Evolutionary conservation across 2,113 vertebrate species (phyloP), one percentile per base, ranked within the genome.

Genomic region (Solea senegalensis): DNA sequence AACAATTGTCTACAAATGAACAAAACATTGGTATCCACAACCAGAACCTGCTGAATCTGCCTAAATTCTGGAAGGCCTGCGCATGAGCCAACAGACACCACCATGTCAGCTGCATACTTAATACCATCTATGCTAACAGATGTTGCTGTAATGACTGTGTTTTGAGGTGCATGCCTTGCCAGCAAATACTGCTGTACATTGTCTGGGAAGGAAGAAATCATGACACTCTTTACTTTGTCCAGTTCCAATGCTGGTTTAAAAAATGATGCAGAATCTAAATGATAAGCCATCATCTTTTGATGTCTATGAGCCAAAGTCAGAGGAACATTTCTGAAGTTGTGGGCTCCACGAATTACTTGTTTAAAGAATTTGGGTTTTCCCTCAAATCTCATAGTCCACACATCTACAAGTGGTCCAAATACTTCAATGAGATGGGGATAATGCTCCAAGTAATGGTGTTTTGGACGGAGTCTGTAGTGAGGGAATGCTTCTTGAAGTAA

Each of bases 161-260:
- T 61, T 46, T 46, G 10, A 7, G 14, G 58, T 8, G 6, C 16
- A 46, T 5, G 4, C 4, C 2, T 59, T 59, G 15, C n/a, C 40
- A 44, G 9, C 16, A 59, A 59, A 59, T 44, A n/a, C 40, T 59
- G 40, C 39, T 58, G 55, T 9, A 58, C 39, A 11, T 14, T 58
- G 2, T 41, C 55, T 58, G 34, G 39, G n/a, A 58, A 16, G 39
- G 39, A 41, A 58, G 55, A 41, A 58, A 58, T 11, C 55, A 58
- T 58, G 34, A 41, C 39, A 41, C 39, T 58, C 39, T 58, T 56
- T 11, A 56, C 54, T 39, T 58, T 58, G 39, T 11, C 7, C 39
- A 16, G 10, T 58, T 58, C 34, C 28, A 57, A n/a, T 57, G 54
- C 54, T 58, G 55, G 39, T 58, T 58, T 58, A 41, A 58, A 58